phyloP scores from a whole-genome alignment of 2,113 vertebrate genomes.

The Ariopsis seemanni region DNA sequence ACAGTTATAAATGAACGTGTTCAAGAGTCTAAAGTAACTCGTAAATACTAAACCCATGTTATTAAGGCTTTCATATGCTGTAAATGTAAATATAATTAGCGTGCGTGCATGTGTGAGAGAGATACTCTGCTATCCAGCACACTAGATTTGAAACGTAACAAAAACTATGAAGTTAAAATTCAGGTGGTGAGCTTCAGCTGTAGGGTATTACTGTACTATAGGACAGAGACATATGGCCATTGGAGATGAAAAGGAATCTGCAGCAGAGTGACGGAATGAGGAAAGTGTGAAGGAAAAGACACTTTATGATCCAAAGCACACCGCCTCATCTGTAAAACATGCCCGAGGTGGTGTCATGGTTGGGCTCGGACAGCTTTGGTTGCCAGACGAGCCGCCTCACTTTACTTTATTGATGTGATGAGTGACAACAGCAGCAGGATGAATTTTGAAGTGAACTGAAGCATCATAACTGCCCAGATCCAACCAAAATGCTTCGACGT shows the following conservation, averaged over 20 bases:
- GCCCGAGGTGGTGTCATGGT: background rate
- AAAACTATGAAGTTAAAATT: background rate
- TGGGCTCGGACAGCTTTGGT: background rate
- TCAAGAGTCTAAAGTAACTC: background rate
- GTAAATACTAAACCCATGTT: background rate
- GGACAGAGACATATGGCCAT: background rate
- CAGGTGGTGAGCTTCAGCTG: background rate
- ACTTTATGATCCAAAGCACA: background rate
- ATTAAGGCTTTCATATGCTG: background rate
- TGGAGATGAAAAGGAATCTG: background rate
- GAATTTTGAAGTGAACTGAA: constrained; percentile 7
- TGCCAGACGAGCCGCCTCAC: background rate
- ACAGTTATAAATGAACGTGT: background rate
- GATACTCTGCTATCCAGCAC: background rate
- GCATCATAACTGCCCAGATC: background rate
- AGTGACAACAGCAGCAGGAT: constrained; percentile 17
- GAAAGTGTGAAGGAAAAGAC: background rate
- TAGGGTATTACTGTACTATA: background rate
- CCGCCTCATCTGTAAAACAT: constrained; percentile 3
- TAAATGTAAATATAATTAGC: background rate
- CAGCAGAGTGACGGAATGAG: background rate
- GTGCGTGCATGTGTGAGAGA: background rate
- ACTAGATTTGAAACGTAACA: background rate
- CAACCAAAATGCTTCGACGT: background rate
- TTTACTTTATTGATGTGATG: constrained; percentile 2